Percentiles rank a stretch among this genome's conserved stretches.
These are phyloP conservation scores for Oryzias javanicus DNA, from an alignment of 2,113 vertebrate species.

Conservation along the genomic window DNA sequence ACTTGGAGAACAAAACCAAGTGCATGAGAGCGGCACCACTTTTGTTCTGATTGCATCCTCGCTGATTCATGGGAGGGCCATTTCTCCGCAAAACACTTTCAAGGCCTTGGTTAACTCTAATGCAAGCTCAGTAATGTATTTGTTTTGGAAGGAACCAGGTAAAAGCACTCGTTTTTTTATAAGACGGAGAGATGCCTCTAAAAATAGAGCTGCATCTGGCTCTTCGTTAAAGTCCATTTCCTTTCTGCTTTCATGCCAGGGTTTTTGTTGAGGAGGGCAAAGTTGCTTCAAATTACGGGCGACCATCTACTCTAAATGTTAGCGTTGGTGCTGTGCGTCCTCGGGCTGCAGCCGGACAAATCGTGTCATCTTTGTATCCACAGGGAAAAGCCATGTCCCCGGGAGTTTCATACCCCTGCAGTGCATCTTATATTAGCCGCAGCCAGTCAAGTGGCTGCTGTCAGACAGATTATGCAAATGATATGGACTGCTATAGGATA, in stretches of 20 bases:
- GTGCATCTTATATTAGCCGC: conserved; percentile 10
- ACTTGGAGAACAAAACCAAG: conserved; percentile 27
- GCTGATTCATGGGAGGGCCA: conserved; percentile 34
- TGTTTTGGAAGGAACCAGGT: conserved; percentile 36
- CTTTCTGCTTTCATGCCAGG: conserved; percentile 34
- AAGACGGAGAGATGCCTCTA: conserved; percentile 34
- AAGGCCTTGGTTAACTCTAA: conserved; percentile 63
- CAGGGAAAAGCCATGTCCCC: background rate
- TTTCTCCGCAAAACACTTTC: conserved; percentile 33
- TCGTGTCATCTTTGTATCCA: background rate
- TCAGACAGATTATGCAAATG: conserved; percentile 38
- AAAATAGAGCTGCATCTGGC: conserved; percentile 14
- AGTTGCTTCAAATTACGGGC: conserved; percentile 25
- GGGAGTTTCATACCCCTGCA: conserved; percentile 6
- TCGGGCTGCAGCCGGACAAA: background rate
- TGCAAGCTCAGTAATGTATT: conserved; percentile 41
- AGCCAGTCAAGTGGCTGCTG: conserved; percentile 8
- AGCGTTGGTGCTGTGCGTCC: too few relatives aligned
- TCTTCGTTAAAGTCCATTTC: conserved; percentile 40
- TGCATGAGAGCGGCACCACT: conserved; percentile 16
- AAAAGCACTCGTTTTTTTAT: conserved; percentile 58
- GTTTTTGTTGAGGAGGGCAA: conserved; percentile 36
- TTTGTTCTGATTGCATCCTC: conserved; percentile 36
- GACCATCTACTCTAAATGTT: background rate
- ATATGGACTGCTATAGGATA: conserved; percentile 21